Base-by-base conservation (phyloP, 53 echinoderm and acorn worm species). In the Mesocentrotus franciscanus region DNA sequence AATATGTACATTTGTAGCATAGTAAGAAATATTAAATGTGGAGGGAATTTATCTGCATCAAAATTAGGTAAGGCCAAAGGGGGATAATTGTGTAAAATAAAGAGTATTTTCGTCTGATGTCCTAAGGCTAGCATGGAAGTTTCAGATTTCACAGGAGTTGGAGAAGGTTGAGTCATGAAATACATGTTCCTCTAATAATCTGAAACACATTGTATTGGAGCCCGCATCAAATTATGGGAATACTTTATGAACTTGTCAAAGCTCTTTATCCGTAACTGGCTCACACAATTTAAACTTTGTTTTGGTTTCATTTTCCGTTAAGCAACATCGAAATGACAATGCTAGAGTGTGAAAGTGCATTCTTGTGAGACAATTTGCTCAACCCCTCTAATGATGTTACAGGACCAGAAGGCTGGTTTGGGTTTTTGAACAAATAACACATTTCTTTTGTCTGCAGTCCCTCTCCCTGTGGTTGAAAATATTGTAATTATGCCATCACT, bases 401-500 rank as follows among this genome's bases (percentile, higher is more conserved):
- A 81, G 6, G 42, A 17, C 81, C 27, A 20, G n/a, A 87, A 18
- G 27, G 87, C n/a, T 87, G n/a, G 26, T 56, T 24, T 57, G 0
- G 29, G 27, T 0, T 87, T 27, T 87, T 58, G n/a, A 57, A n/a
- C 87, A 87, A 29, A 87, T 58, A 42, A 81, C 42, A 42, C 18
- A 36, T 87, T 35, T 87, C 58, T 27, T 87, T 58, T 87, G 87
- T 87, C 87, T 57, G 57, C 14, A 87, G 7, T 87, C 27, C 7
- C 34, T 39, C 27, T 58, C n/a, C n/a, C 29, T 87, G 56, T 87
- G 87, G 87, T 87, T 36, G 2, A 6, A 91, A 91, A 64, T 30
- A 36, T 20, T 66, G 66, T 91, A 91, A 91, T 91, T 91, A 39
- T 91, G 91, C 35, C 66, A 66, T 91, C 91, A 64, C 12, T 66